Evolutionary conservation across 2,888 invertebrate species (phyloP).

Genomic region (Ornithoptera alexandrae): DNA sequence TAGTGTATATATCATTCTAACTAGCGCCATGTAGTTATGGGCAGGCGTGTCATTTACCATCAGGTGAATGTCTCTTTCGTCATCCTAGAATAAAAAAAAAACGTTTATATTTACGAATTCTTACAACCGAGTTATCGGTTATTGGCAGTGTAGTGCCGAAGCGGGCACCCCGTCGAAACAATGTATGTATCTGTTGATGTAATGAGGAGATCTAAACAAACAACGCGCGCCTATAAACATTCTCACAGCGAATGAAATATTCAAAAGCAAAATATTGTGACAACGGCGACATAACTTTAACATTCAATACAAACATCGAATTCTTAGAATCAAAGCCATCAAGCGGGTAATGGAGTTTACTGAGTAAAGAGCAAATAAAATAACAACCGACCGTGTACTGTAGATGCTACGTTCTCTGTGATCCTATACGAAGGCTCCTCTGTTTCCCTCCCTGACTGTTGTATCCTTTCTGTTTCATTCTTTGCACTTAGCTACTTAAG

Average conservation of each 20-base stretch:
- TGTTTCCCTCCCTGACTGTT: conserved; percentile 46
- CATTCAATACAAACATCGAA: conserved; percentile 68
- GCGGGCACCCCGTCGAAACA: conserved; percentile 33
- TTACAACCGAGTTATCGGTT: background rate
- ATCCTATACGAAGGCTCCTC: conserved; percentile 43
- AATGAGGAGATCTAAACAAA: conserved; percentile 54
- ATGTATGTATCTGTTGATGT: conserved; percentile 33
- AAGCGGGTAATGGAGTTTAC: conserved; percentile 71
- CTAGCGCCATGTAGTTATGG: too few species aligned
- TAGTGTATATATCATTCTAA: too few species aligned
- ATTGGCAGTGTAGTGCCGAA: background rate
- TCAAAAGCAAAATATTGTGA: conserved; percentile 66
- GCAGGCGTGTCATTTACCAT: too few species aligned
- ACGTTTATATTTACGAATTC: too few species aligned
- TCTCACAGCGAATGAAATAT: conserved; percentile 55
- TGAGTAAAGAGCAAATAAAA: conserved; percentile 73
- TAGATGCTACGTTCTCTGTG: conserved; percentile 39
- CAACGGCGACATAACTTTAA: conserved; percentile 69
- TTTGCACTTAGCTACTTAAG: conserved; percentile 54
- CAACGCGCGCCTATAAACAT: conserved; percentile 54
- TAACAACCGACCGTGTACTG: conserved; percentile 60
- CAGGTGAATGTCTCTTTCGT: too few species aligned
- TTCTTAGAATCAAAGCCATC: conserved; percentile 75
- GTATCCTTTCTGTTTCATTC: conserved; percentile 56
- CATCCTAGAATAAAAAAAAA: background rate